Conservation (phyloP, 2,797 vertebrate species). For the Microhierax caerulescens region DNA sequence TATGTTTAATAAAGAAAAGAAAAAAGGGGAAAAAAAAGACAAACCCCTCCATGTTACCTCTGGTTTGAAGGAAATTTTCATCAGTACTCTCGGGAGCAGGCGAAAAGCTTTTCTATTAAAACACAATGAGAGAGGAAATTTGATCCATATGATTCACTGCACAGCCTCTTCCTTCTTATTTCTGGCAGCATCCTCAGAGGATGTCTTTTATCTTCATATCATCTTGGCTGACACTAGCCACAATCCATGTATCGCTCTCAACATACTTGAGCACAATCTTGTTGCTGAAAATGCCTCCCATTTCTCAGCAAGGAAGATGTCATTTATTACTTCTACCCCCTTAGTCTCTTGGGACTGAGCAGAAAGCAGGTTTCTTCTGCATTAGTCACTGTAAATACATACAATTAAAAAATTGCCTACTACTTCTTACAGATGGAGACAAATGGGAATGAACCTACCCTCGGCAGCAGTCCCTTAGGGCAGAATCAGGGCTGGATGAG, state of each 20-base stretch:
- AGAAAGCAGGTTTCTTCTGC: background rate
- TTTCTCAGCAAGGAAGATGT: background rate
- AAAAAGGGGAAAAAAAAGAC: background rate
- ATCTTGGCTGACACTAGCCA: background rate
- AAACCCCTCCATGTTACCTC: background rate
- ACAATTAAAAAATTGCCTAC: background rate
- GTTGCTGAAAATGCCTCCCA: background rate
- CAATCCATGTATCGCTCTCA: background rate
- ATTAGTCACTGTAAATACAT: background rate
- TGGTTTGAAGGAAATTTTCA: constrained; percentile 37
- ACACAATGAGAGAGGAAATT: constrained; percentile 42
- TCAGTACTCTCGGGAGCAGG: background rate
- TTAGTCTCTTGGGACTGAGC: background rate
- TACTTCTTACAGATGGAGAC: background rate
- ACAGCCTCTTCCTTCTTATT: constrained; percentile 5
- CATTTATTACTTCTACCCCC: background rate
- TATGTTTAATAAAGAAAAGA: background rate
- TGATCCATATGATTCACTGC: constrained; percentile 21
- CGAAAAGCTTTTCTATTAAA: constrained; percentile 37
- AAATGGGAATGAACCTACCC: background rate
- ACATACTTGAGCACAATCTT: background rate
- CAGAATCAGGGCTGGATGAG: background rate
- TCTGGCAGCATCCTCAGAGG: constrained; percentile 29
- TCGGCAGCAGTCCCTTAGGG: background rate
- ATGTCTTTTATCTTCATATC: constrained; percentile 38